phyloP scores from a whole-genome alignment of 2,797 vertebrate species.

The Parotocinclus haroldoi region DNA sequence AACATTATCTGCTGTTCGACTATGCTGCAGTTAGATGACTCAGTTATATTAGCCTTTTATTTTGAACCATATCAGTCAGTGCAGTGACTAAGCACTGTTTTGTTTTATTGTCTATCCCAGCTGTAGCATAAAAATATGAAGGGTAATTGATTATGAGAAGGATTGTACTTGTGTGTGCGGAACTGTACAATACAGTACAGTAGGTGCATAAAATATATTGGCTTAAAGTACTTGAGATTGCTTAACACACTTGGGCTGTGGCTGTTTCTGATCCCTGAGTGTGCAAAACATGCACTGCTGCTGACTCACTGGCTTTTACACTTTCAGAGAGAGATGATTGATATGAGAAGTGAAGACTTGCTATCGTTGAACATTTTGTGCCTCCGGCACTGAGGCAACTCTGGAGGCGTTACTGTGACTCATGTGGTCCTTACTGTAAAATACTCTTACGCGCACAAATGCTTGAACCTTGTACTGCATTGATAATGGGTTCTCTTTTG shows the following conservation, averaged over 20 bases:
- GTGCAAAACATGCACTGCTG: conserved; percentile 6
- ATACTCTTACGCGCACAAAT: neutral
- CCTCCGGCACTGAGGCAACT: conserved; percentile 17
- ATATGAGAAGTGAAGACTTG: conserved; percentile 5
- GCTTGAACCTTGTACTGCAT: neutral
- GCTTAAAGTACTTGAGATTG: too few relatives aligned
- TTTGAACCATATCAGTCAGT: neutral
- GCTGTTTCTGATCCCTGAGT: neutral
- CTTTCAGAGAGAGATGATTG: conserved; percentile 2
- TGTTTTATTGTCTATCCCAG: conserved; percentile 2
- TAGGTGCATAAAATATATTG: too few relatives aligned
- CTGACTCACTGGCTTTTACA: conserved; percentile 22
- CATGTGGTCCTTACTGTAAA: conserved; percentile 41
- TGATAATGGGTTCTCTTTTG: neutral
- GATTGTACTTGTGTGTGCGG: too few relatives aligned
- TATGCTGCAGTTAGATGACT: too few relatives aligned
- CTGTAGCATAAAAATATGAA: too few relatives aligned
- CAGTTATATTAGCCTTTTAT: neutral
- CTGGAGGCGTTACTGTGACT: conserved; percentile 35
- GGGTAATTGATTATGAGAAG: too few relatives aligned
- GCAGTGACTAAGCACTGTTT: conserved; percentile 8
- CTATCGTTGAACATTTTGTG: conserved; percentile 25
- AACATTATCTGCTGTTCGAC: too few relatives aligned
- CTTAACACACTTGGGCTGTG: too few relatives aligned
- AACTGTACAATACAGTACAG: too few relatives aligned